Base-by-base conservation (phyloP, 2,797 vertebrate species). In the Malurus leucopterus region DNA sequence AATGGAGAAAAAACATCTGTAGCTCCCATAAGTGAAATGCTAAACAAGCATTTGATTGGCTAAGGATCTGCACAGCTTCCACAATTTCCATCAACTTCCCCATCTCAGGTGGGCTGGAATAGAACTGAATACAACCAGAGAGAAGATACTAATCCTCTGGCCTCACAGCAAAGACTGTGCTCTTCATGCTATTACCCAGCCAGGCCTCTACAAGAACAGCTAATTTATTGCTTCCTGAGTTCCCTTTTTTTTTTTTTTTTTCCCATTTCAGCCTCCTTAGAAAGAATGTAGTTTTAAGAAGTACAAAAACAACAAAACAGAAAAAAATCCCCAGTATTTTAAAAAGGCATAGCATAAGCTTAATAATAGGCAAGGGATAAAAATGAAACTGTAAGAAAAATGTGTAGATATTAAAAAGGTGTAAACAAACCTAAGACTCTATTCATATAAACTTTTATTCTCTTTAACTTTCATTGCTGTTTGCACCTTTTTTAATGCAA, bases 221-320 rank as follows among this genome's bases (percentile, higher is more conserved):
- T 88, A 43, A 92, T 92, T 89, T 91, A 91, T 82, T 89, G 80
- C 91, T 88, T 94, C 88, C 85, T 30, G 67, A 89, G 29, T 55
- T 69, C 11, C 43, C 5, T 40, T 6, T 10, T 19, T 23, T n/a
- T 41, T 21, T 17, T 9, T 15, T 29, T 20, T 47, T 14, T 1
- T 22, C 3, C 5, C 47, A 58, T 58, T 87, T 83, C 62, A 80
- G 11, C 50, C 23, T 77, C 55, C 55, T 57, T 58, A 67, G 72
- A 75, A 91, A 83, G 29, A 77, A 81, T 34, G 24, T n/a, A 20
- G 7, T 43, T 55, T 85, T 81, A 72, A 71, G 23, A 84, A 0
- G 1, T 46, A 68, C 15, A 69, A 68, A 77, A 80, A 0, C 32
- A 74, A 32, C 6, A 3, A 53, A 67, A 61, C 13, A 74, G 51